Evolutionary conservation across 2,113 vertebrate genomes (phyloP).

Genomic region (Neopipo cinnamomea): DNA sequence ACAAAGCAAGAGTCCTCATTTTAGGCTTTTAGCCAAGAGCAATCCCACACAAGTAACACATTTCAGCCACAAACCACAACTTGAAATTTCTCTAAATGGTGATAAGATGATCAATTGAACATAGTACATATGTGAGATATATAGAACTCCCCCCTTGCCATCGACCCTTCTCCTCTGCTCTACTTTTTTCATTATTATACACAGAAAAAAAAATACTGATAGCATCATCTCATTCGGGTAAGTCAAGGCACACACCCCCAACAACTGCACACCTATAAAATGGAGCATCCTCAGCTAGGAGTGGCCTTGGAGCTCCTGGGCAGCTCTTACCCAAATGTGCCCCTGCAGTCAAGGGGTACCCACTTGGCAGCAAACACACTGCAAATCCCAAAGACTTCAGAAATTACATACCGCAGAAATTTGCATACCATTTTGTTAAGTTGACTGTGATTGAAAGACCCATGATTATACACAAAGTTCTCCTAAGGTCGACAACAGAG

Average conservation of each 20-base stretch:
- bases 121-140: not conserved
- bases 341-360: not conserved
- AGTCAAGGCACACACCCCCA: not conserved
- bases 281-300: not conserved
- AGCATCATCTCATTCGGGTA: not conserved
- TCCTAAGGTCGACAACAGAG: constrained; percentile 68
- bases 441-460: constrained; percentile 60
- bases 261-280: not conserved
- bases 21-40: not conserved
- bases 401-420: constrained; percentile 35
- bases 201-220: not conserved
- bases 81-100: not conserved
- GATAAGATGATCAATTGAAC: not conserved
- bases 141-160: not conserved
- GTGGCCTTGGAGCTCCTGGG: not conserved
- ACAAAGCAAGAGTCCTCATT: not conserved
- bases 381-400: constrained; percentile 1
- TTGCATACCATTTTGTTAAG: constrained; percentile 44
- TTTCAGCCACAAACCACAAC: not conserved
- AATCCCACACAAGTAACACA: not conserved
- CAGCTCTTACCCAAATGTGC: not conserved
- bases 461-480: constrained; percentile 69
- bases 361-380: not conserved
- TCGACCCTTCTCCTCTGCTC: not conserved
- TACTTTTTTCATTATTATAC: not conserved